Conservation (phyloP, 2,113 vertebrate species). For the Ceratotherium simum region DNA sequence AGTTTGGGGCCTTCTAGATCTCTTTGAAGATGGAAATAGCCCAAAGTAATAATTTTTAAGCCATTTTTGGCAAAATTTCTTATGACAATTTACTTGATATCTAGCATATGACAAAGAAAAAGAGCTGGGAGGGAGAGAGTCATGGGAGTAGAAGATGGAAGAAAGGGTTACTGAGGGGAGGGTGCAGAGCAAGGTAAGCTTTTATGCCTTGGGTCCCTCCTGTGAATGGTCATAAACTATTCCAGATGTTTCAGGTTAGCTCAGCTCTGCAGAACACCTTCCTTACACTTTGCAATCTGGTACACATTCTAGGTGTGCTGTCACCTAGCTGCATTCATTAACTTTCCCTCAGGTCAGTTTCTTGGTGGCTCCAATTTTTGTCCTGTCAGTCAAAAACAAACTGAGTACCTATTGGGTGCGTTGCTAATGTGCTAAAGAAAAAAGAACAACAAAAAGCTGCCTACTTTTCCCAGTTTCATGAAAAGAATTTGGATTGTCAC, state of each 20-base stretch:
- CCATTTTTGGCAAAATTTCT: not conserved
- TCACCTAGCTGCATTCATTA: not conserved
- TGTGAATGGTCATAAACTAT: not conserved
- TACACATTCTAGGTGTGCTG: not conserved
- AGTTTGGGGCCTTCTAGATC: not conserved
- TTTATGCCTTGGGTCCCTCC: not conserved
- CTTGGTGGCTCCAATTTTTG: not conserved
- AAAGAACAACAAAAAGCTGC: not conserved
- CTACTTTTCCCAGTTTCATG: not conserved
- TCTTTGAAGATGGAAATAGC: constrained; percentile 52
- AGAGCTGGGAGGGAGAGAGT: not conserved
- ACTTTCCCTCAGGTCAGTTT: not conserved
- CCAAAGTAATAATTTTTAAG: not conserved
- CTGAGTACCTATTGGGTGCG: not conserved
- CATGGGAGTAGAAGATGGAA: not conserved
- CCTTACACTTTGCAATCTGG: not conserved
- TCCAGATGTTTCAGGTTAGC: not conserved
- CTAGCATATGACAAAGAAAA: not conserved
- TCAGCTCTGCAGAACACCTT: not conserved
- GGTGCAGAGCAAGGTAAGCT: not conserved
- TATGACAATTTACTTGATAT: not conserved
- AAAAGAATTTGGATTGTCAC: not conserved
- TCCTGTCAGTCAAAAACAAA: not conserved
- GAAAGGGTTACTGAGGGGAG: not conserved
- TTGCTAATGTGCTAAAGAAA: not conserved